Percentiles rank a stretch among this genome's conserved stretches.
These are phyloP conservation scores for Tetranychus piercei DNA, from an alignment of 2,888 invertebrate species.

Conservation along the genomic window DNA sequence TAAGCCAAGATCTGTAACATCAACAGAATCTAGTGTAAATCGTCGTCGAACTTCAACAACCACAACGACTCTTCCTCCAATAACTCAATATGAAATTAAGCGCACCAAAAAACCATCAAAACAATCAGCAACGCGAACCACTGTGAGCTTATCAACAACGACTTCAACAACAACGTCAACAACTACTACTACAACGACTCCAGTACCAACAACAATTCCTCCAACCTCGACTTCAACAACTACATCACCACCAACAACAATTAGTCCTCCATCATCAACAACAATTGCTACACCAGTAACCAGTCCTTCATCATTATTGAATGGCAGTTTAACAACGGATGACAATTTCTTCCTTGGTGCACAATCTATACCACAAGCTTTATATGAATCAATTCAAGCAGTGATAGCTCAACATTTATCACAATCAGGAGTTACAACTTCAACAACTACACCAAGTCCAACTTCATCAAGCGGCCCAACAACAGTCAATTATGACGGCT, in stretches of 20 bases:
- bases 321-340: background rate
- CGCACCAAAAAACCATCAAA: background rate
- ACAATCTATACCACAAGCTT: constrained; percentile 8
- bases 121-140: background rate
- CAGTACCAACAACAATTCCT: background rate
- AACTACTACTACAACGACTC: background rate
- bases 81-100: background rate
- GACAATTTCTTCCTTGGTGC: constrained; percentile 9
- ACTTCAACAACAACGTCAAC: background rate
- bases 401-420: constrained; percentile 13
- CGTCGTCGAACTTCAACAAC: background rate
- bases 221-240: background rate
- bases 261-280: background rate
- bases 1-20: background rate
- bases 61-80: background rate
- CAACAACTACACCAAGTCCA: background rate
- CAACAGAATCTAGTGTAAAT: background rate
- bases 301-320: background rate
- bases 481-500: background rate
- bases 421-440: constrained; percentile 1
- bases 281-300: background rate
- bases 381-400: constrained; percentile 18
- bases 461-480: background rate
- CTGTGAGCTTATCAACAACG: background rate
- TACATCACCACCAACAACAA: background rate